phyloP scores from a whole-genome alignment of 1,140 invertebrate genomes.

The Drosophila albomicans region DNA sequence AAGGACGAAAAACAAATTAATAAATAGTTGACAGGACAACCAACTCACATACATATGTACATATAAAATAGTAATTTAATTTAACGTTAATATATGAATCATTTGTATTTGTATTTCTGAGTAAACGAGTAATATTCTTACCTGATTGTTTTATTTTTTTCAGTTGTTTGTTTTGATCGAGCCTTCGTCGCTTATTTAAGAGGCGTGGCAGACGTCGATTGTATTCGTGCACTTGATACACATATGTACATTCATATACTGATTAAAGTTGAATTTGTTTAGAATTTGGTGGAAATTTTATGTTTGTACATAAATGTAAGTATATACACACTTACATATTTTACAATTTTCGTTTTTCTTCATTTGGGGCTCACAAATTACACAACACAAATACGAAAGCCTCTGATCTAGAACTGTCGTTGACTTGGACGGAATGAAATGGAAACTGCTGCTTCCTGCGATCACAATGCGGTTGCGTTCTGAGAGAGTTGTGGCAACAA shows the following conservation, averaged over 20 bases:
- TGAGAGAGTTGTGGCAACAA: slow-evolving; percentile 3
- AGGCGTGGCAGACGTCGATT: background rate
- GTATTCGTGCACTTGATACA: slow-evolving; percentile 6
- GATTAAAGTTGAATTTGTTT: background rate
- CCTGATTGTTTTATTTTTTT: slow-evolving; percentile 38
- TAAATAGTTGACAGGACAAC: too few relatives aligned
- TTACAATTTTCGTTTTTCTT: slow-evolving; percentile 58
- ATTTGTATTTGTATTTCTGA: background rate
- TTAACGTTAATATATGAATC: too few relatives aligned
- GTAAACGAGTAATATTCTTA: background rate
- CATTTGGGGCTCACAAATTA: slow-evolving; percentile 52
- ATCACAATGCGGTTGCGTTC: slow-evolving; percentile 10
- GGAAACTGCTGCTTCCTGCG: slow-evolving; percentile 47
- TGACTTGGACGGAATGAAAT: slow-evolving; percentile 22
- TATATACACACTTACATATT: slow-evolving; percentile 44
- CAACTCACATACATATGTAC: background rate
- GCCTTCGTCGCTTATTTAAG: slow-evolving; percentile 25
- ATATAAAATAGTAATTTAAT: background rate
- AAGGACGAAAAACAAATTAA: too few relatives aligned
- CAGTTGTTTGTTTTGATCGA: slow-evolving; percentile 67
- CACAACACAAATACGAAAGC: slow-evolving; percentile 10
- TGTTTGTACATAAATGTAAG: background rate
- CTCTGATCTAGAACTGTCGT: slow-evolving; percentile 27
- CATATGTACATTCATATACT: background rate
- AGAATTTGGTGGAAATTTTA: too few relatives aligned